phyloP scores from a whole-genome alignment of 1,140 invertebrate species.

The Anthonomus grandis region DNA sequence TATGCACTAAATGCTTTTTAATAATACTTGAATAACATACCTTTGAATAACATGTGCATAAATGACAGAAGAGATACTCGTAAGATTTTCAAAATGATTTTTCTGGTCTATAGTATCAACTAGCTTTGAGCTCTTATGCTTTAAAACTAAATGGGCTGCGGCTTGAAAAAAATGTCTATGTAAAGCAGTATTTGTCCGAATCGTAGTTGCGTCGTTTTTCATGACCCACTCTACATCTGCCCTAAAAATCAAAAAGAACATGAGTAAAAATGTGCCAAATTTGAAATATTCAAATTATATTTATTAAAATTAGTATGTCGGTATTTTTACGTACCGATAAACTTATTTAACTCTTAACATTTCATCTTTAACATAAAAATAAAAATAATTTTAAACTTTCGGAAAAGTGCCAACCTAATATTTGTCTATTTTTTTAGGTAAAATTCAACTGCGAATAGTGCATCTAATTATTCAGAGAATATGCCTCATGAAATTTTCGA shows the following conservation, averaged over 20 bases:
- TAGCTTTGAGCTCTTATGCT: slow-evolving; percentile 43
- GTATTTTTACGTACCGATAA: no score
- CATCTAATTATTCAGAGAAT: no score
- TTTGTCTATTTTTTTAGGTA: no score
- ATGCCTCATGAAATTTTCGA: no score
- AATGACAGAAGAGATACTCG: slow-evolving; percentile 46
- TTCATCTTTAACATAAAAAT: no score
- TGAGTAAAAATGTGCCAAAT: neutral
- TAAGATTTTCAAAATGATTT: slow-evolving; percentile 39
- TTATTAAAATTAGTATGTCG: no score
- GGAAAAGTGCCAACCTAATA: no score
- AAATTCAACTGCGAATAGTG: no score
- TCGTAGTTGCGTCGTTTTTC: slow-evolving; percentile 39
- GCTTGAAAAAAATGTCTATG: slow-evolving; percentile 51
- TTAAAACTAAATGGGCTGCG: slow-evolving; percentile 46
- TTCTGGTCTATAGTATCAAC: slow-evolving; percentile 41
- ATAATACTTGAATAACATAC: slow-evolving; percentile 1
- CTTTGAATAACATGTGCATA: slow-evolving; percentile 48
- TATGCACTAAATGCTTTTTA: no score
- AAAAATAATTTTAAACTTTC: no score
- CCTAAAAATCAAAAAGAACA: slow-evolving; percentile 32
- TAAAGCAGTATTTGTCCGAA: slow-evolving; percentile 50
- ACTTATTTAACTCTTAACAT: no score
- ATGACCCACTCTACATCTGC: slow-evolving; percentile 49
- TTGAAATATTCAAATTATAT: neutral